Conservation (phyloP, 2,888 invertebrate species). For the Hydrotaea diabolus region DNA sequence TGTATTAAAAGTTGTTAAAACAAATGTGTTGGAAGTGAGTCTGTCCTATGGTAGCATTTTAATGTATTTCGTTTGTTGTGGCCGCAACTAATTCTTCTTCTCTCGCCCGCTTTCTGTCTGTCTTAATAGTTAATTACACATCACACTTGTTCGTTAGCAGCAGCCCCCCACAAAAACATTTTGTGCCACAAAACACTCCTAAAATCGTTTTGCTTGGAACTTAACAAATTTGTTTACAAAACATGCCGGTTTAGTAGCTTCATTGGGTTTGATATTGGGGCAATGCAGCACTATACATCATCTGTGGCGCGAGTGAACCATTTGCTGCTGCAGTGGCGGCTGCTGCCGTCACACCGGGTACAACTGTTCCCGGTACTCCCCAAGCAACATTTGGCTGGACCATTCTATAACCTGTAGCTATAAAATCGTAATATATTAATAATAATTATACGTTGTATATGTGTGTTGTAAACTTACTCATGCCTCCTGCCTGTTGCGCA, state of each 20-base stretch:
- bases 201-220: constrained; percentile 58
- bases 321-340: constrained; percentile 82
- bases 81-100: constrained; percentile 51
- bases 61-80: constrained; percentile 33
- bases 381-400: constrained; percentile 83
- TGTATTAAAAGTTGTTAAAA: constrained; percentile 60
- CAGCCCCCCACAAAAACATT: constrained; percentile 23
- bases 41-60: constrained; percentile 9
- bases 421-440: constrained; percentile 38
- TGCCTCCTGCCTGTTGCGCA: constrained; percentile 87
- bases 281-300: constrained; percentile 87
- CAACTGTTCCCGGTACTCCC: constrained; percentile 82
- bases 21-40: constrained; percentile 47
- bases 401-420: constrained; percentile 83
- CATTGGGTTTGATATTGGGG: constrained; percentile 94
- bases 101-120: constrained; percentile 45
- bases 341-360: constrained; percentile 82
- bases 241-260: constrained; percentile 75
- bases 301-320: constrained; percentile 84
- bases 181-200: constrained; percentile 70
- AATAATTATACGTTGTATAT: no score
- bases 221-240: constrained; percentile 64
- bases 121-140: constrained; percentile 64
- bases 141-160: constrained; percentile 64
- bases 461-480: constrained; percentile 72